phyloP scores from a whole-genome alignment of 2,888 invertebrate genomes.

The Ectemnius cavifrons region DNA sequence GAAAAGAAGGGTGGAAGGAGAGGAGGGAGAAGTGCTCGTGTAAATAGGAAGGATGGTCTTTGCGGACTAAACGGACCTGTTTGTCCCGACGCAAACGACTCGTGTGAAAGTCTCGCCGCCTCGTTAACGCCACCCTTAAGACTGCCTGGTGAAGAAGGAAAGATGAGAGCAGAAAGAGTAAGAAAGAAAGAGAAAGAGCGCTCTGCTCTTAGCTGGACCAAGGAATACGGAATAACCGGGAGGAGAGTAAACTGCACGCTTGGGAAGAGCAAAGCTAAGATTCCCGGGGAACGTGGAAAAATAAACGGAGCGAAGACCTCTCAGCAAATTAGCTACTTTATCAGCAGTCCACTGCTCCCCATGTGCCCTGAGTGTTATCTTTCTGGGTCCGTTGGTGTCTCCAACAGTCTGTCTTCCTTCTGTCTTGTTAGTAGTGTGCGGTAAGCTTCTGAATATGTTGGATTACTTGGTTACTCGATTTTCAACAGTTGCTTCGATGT shows the following conservation, averaged over 20 bases:
- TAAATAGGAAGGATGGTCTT: slow-evolving; percentile 49
- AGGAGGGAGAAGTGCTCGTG: slow-evolving; percentile 17
- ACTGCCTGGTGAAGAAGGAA: slow-evolving; percentile 31
- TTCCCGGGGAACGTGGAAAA: slow-evolving; percentile 63
- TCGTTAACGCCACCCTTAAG: slow-evolving; percentile 67
- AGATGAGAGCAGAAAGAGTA: slow-evolving; percentile 27
- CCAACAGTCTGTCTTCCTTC: no score
- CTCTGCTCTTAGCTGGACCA: background rate
- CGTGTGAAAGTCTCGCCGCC: slow-evolving; percentile 70
- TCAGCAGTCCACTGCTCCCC: slow-evolving; percentile 56
- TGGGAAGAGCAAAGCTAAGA: slow-evolving; percentile 56
- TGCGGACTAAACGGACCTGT: slow-evolving; percentile 51
- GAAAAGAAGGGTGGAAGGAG: no score
- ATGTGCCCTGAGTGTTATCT: slow-evolving; percentile 15
- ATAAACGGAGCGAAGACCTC: slow-evolving; percentile 64
- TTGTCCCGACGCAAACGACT: slow-evolving; percentile 55
- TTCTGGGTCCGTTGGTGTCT: no score
- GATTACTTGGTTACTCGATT: no score
- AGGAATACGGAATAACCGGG: slow-evolving; percentile 18
- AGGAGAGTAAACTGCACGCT: slow-evolving; percentile 33
- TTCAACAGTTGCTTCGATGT: no score
- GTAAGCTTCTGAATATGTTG: no score
- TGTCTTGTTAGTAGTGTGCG: no score
- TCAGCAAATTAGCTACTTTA: slow-evolving; percentile 69
- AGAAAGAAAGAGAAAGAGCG: slow-evolving; percentile 20